Conservation (phyloP, 2,888 invertebrate species). For the Mesorhabditis spiculigera region DNA sequence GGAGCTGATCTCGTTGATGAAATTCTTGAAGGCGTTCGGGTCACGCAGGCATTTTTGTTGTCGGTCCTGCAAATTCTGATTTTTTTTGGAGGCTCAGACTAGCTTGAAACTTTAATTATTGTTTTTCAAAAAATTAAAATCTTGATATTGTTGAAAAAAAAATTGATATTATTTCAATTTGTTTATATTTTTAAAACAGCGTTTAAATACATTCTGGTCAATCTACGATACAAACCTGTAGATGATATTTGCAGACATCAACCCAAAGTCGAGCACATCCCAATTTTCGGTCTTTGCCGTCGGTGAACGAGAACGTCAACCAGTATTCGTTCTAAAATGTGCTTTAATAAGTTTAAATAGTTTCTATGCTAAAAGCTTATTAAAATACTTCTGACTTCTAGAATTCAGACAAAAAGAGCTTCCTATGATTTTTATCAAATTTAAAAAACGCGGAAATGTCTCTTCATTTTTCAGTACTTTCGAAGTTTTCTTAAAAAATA, state of each 20-base stretch:
- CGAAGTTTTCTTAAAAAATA: no score
- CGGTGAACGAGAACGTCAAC: constrained; percentile 58
- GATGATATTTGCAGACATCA: constrained; percentile 57
- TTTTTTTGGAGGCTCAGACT: not conserved
- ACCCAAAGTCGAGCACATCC: constrained; percentile 57
- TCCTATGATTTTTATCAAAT: no score
- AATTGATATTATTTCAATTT: no score
- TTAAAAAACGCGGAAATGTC: no score
- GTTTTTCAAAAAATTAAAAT: no score
- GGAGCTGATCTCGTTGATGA: constrained; percentile 56
- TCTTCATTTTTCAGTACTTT: no score
- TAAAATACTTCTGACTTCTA: not conserved
- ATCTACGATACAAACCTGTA: constrained; percentile 19
- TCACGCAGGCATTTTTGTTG: constrained; percentile 56
- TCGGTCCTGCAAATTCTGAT: constrained; percentile 35
- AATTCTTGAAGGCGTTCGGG: constrained; percentile 58
- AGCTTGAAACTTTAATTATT: constrained; percentile 4
- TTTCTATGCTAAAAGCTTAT: not conserved
- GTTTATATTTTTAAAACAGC: no score
- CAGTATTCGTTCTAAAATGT: constrained; percentile 59
- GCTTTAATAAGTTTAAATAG: not conserved
- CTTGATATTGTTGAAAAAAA: no score
- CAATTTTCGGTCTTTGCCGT: constrained; percentile 53
- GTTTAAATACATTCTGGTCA: no score
- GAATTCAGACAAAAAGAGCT: not conserved